Conservation (phyloP, 2,888 invertebrate species). For the Ichneumoninae sp. region DNA sequence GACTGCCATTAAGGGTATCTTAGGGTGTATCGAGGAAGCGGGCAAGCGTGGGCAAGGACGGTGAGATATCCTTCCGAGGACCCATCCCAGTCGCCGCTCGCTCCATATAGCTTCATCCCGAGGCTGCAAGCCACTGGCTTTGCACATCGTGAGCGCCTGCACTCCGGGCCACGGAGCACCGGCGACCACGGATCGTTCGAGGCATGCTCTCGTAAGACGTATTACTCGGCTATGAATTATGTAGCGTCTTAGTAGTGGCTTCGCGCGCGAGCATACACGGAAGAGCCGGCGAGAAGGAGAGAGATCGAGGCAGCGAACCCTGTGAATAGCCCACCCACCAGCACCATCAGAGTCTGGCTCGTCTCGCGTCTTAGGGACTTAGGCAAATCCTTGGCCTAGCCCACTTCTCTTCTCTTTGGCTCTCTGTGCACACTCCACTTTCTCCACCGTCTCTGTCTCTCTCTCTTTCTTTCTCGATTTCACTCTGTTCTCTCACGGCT, state of each 20-base stretch:
- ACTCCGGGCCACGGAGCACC: slow-evolving; percentile 45
- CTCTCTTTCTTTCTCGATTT: not conserved
- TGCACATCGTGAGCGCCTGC: slow-evolving; percentile 50
- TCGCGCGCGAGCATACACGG: slow-evolving; percentile 38
- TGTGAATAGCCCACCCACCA: slow-evolving; percentile 39
- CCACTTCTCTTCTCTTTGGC: slow-evolving; percentile 34
- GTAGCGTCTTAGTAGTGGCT: slow-evolving; percentile 76
- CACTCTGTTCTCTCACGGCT: slow-evolving; percentile 1
- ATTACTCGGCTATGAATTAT: slow-evolving; percentile 83
- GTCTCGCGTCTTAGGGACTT: slow-evolving; percentile 70
- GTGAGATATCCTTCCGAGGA: slow-evolving; percentile 52
- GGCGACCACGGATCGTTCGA: slow-evolving; percentile 59
- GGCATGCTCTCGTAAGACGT: slow-evolving; percentile 76
- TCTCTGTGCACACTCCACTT: slow-evolving; percentile 31
- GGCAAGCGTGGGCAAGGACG: slow-evolving; percentile 49
- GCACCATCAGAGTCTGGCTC: slow-evolving; percentile 70
- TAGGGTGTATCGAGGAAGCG: slow-evolving; percentile 69
- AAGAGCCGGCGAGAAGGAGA: slow-evolving; percentile 33
- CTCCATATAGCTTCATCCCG: slow-evolving; percentile 27
- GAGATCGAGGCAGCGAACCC: slow-evolving; percentile 29
- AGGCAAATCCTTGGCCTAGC: slow-evolving; percentile 68
- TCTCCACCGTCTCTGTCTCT: slow-evolving; percentile 23
- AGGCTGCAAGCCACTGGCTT: slow-evolving; percentile 15
- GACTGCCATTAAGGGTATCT: slow-evolving; percentile 79
- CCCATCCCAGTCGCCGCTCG: not conserved